These are phyloP conservation scores for Drosophila anomelani DNA, from an alignment of 2,888 invertebrate species.

Conservation along the genomic window DNA sequence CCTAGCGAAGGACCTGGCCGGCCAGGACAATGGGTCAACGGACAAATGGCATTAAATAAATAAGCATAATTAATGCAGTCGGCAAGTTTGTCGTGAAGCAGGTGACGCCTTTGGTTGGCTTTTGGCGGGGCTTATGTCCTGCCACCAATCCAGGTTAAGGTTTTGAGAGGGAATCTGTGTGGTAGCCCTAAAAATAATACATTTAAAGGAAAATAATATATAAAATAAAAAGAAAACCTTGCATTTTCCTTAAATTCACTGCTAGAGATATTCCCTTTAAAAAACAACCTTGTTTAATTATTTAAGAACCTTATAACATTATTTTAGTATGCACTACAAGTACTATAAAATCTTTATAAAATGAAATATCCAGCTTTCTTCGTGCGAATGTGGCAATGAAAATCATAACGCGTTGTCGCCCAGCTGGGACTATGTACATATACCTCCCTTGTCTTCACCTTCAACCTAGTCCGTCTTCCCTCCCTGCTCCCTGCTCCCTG, in stretches of 20 bases:
- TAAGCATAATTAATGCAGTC: constrained; percentile 53
- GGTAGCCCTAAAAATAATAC: background rate
- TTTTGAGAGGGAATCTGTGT: background rate
- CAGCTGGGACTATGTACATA: constrained; percentile 40
- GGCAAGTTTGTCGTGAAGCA: constrained; percentile 14
- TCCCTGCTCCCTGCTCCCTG: background rate
- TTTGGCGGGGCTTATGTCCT: background rate
- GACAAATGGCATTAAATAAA: constrained; percentile 51
- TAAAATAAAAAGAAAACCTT: background rate
- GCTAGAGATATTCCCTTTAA: background rate
- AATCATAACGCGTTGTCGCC: constrained; percentile 44
- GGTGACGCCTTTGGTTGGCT: constrained; percentile 16
- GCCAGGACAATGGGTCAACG: constrained; percentile 7
- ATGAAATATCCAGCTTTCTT: constrained; percentile 20
- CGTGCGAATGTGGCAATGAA: constrained; percentile 36
- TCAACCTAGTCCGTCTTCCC: background rate
- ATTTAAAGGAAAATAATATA: background rate
- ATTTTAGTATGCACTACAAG: background rate
- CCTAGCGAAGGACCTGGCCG: background rate
- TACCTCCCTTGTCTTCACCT: background rate
- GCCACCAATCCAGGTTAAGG: background rate
- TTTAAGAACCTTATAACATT: background rate
- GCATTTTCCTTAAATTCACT: too few species aligned
- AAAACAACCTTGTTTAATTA: background rate
- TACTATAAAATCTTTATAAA: background rate